Evolutionary conservation across 2,797 vertebrate genomes (phyloP), one percentile per base, ranked within the genome.

Genomic region (Sardinella longiceps): DNA sequence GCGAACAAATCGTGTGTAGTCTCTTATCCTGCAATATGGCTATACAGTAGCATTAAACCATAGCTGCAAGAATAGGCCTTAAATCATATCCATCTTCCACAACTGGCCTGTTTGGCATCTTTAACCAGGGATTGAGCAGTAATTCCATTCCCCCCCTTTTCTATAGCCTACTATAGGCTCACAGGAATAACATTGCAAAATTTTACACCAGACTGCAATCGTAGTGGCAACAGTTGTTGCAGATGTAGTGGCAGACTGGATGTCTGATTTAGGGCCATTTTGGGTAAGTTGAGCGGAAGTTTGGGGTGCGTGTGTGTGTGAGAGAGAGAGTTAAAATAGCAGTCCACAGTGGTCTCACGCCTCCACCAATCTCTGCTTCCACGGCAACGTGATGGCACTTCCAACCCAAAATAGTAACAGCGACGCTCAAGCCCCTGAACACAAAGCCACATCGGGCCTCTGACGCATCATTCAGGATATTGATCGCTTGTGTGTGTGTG

Each of bases 381-480:
- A 74, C 66, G 39, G 66, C 66, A 74, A 74, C 66, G 30, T 74
- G 30, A 74, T 74, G 66, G 30, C 66, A 74, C 60, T 63, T 63
- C 60, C 60, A 63, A 63, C 66, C 66, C 14, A 37, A 74, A 74
- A 74, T 74, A 74, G 66, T 14, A 74, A 74, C 66, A 70, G 63
- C 28, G 15, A 37, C 30, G 66, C 12, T 37, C 66, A 37, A 74
- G 66, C 66, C 30, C 33, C 66, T 14, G 66, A 74, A 37, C 66
- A 74, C 15, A 20, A 39, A 74, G 66, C 30, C 14, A 74, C 66
- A 37, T 37, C 33, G 30, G 66, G 66, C 14, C 66, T 74, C 66
- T 74, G 66, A 74, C 66, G 30, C 66, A 74, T 74, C 66, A 74
- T 74, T 18, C 66, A 37, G 66, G 66, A 20, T 74, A 74, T 74